Evolutionary conservation across 2,113 vertebrate genomes (phyloP).

Genomic region (Oenanthe oenanthe): DNA sequence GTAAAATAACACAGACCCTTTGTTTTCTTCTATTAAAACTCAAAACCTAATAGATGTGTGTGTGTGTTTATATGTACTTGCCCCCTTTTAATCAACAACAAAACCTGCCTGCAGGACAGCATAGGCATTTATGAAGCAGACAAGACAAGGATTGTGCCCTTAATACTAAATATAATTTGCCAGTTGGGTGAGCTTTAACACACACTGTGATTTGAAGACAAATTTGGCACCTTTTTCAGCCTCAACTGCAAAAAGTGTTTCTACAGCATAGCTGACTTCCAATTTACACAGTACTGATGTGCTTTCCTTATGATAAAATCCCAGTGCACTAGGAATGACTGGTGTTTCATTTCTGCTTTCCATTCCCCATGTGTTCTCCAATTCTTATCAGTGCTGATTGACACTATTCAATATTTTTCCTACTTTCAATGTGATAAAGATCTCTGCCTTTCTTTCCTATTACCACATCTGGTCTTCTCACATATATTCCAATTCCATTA

Average conservation of each 20-base stretch:
- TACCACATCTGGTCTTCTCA: neutral
- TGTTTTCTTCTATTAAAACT: neutral
- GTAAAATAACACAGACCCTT: neutral
- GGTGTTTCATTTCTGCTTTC: neutral
- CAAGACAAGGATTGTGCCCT: neutral
- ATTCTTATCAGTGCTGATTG: neutral
- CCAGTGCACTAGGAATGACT: neutral
- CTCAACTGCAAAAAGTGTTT: neutral
- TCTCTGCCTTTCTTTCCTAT: neutral
- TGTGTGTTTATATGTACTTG: accelerated
- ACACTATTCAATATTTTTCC: neutral
- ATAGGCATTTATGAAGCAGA: neutral
- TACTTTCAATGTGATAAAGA: neutral
- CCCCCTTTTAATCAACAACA: neutral
- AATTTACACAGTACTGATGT: neutral
- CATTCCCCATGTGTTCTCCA: neutral
- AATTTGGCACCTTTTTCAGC: neutral
- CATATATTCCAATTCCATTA: neutral
- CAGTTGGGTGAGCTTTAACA: neutral
- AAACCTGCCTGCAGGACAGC: neutral
- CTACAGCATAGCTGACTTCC: neutral
- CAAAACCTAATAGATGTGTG: neutral
- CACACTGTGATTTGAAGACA: neutral
- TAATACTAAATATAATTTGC: neutral
- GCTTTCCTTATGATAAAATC: neutral